These are phyloP conservation scores for Xenops minutus DNA, from an alignment of 2,797 vertebrate species.

Conservation along the genomic window DNA sequence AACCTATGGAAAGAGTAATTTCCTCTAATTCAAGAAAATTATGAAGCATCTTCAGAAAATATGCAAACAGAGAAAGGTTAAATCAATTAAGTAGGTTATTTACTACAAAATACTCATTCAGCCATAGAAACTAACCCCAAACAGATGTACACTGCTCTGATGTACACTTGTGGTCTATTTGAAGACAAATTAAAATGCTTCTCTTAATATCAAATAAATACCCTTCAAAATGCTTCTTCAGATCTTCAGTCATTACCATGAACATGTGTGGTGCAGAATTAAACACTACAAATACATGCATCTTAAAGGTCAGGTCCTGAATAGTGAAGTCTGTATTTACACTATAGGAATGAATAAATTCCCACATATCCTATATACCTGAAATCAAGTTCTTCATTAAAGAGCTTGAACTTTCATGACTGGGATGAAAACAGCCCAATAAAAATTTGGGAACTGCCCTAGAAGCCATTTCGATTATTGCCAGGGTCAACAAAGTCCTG, in stretches of 20 bases:
- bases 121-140: constrained; percentile 20
- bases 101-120: constrained; percentile 44
- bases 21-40: constrained; percentile 26
- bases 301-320: constrained; percentile 1
- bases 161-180: constrained; percentile 32
- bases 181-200: constrained; percentile 36
- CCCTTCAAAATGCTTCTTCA: constrained; percentile 16
- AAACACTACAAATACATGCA: neutral
- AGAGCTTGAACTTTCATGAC: neutral
- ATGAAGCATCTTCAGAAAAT: constrained; percentile 8
- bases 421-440: neutral
- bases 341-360: neutral
- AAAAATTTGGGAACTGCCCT: neutral
- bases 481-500: neutral
- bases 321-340: neutral
- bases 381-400: neutral
- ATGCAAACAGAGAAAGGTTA: constrained; percentile 52
- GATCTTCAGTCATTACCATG: neutral
- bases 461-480: neutral
- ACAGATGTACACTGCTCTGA: neutral
- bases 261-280: constrained; percentile 1
- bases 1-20: neutral
- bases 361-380: neutral
- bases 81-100: constrained; percentile 61
- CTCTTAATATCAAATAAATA: constrained; percentile 37